Evolutionary conservation across 2,797 vertebrate genomes (phyloP).

Genomic region (Vespertilio murinus): DNA sequence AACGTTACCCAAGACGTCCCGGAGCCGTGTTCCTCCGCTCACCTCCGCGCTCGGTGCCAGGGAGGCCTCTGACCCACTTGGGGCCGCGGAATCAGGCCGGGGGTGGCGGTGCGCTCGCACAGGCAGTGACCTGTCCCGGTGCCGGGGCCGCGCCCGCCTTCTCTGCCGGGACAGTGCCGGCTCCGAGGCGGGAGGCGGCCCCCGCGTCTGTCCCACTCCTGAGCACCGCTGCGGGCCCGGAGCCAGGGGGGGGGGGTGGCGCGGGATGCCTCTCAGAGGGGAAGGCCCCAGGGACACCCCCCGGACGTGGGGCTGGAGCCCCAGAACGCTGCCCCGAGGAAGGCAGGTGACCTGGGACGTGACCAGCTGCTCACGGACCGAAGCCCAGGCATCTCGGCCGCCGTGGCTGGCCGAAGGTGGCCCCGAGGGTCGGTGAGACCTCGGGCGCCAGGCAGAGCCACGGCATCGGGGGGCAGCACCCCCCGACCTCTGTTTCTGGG

Average conservation of each 20-base stretch:
- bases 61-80: not conserved
- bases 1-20: not conserved
- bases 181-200: accelerated
- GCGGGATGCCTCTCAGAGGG: not conserved
- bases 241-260: not conserved
- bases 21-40: not conserved
- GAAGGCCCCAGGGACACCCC: not conserved
- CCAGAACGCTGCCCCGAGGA: not conserved
- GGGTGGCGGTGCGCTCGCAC: not conserved
- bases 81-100: not conserved
- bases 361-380: not conserved
- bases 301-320: not conserved
- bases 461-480: not conserved
- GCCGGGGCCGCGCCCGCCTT: not conserved
- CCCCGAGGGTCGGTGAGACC: not conserved
- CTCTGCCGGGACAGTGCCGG: not conserved
- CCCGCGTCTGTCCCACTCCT: accelerated
- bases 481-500: not conserved
- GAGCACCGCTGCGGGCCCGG: no score
- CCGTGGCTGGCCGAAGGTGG: not conserved
- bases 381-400: not conserved
- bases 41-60: not conserved
- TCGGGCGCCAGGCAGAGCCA: not conserved
- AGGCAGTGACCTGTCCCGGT: not conserved
- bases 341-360: not conserved